Evolutionary conservation across 2,113 vertebrate species (phyloP).

Genomic region (Alligator sinensis): DNA sequence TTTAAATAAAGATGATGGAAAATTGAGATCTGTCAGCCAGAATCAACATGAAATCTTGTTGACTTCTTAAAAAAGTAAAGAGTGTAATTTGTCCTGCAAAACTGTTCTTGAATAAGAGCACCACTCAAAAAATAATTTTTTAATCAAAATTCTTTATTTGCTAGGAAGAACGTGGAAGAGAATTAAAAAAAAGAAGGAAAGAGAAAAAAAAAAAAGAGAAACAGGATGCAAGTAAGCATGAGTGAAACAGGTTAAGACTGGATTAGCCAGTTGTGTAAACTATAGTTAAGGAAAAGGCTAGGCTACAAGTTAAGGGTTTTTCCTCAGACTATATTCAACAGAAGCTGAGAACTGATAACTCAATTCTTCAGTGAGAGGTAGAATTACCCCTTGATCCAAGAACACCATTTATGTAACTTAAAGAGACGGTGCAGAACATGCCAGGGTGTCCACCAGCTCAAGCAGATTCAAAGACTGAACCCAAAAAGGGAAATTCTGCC

Average conservation of each 20-base stretch:
- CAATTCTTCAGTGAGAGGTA: neutral
- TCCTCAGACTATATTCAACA: neutral
- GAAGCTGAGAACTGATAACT: neutral
- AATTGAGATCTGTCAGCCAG: neutral
- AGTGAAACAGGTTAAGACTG: neutral
- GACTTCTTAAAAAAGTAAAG: neutral
- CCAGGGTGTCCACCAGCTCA: neutral
- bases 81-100: neutral
- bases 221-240: neutral
- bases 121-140: neutral
- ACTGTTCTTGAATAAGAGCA: neutral
- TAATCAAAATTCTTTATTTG: too few relatives aligned
- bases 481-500: neutral
- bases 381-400: neutral
- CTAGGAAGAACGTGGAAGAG: too few relatives aligned
- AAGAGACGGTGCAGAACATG: neutral
- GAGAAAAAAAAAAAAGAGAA: too few relatives aligned
- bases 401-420: neutral
- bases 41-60: neutral
- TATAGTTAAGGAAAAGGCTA: neutral
- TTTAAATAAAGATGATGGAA: too few relatives aligned
- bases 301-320: neutral
- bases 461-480: neutral
- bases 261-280: neutral
- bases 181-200: too few relatives aligned